Evolutionary conservation across 2,888 invertebrate species (phyloP).

Genomic region (Spicauda simplicius): DNA sequence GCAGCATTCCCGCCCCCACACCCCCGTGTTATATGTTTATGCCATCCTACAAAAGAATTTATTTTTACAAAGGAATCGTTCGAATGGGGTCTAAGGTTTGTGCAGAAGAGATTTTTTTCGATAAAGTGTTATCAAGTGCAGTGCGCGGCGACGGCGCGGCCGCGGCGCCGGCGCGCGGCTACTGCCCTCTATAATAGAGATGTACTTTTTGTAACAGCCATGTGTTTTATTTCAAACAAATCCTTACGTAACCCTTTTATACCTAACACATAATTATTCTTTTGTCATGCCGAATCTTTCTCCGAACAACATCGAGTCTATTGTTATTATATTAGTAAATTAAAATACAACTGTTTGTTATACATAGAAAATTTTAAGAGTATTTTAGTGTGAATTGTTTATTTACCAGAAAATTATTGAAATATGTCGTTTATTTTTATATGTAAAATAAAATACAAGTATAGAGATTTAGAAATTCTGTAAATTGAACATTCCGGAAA

Average conservation of each 20-base stretch:
- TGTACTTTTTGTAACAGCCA: conserved; percentile 70
- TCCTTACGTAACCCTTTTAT: neutral
- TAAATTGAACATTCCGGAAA: too few species aligned
- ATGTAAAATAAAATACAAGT: too few species aligned
- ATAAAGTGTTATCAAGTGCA: conserved; percentile 21
- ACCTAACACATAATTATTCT: neutral
- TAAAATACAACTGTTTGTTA: too few species aligned
- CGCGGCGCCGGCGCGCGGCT: conserved; percentile 25
- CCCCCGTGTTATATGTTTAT: conserved; percentile 19
- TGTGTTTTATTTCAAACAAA: conserved; percentile 54
- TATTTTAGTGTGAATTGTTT: too few species aligned
- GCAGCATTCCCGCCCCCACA: neutral
- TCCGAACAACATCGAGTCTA: neutral
- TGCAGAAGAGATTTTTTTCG: conserved; percentile 43
- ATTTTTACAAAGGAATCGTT: conserved; percentile 26
- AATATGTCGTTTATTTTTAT: too few species aligned
- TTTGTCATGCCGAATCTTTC: neutral
- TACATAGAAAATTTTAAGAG: too few species aligned
- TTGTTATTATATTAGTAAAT: too few species aligned
- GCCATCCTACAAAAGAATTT: conserved; percentile 40
- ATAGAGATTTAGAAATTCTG: too few species aligned
- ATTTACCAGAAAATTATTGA: too few species aligned
- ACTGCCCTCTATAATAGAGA: conserved; percentile 67
- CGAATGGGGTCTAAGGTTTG: conserved; percentile 52
- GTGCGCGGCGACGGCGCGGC: conserved; percentile 24